Base-by-base conservation (phyloP, 2,113 vertebrate species). In the Pleuronectes platessa region DNA sequence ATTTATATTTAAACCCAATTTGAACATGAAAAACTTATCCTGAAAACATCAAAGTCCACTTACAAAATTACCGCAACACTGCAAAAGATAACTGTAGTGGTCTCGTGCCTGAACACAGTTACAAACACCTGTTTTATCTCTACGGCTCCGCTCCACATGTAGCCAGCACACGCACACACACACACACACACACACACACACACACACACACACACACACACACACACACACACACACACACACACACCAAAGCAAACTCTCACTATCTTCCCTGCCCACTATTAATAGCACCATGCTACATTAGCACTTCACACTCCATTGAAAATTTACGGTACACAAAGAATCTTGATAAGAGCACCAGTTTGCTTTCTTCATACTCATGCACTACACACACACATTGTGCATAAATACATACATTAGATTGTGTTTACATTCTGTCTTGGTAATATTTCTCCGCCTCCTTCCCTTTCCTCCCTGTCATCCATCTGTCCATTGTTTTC, bases 221-320 rank as follows among this genome's bases (percentile, higher is more conserved):
- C 26, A 27, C 26, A 27, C 26, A 27, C 26, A 27, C 54, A 31
- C 78, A 62, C 35, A 24, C 24, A 24, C 1, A 24, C 24, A 24
- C 24, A 24, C 24, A 31, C 78, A 66, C 35, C 35, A 37, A 37
- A 8, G 9, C 35, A 37, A 37, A 9, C 14, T 21, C 53, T 21
- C 53, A 31, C 14, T 82, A 72, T 91, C 82, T 84, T 53, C 76
- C 67, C 78, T 65, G 17, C 62, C 54, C 15, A 49, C 77, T 91
- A 91, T 91, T 83, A 90, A 91, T 90, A 91, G 86, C 81, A 87
- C 79, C 89, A 90, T 56, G 90, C 87, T 85, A 89, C 91, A 91
- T 93, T 92, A 90, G 64, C 75, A 76, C 62, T 79, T 87, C 83
- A 86, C 83, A 85, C 87, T 68, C 74, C 84, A 86, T 71, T 92